Conservation (phyloP, 2,888 invertebrate species). For the Acanthosepion esculentum region DNA sequence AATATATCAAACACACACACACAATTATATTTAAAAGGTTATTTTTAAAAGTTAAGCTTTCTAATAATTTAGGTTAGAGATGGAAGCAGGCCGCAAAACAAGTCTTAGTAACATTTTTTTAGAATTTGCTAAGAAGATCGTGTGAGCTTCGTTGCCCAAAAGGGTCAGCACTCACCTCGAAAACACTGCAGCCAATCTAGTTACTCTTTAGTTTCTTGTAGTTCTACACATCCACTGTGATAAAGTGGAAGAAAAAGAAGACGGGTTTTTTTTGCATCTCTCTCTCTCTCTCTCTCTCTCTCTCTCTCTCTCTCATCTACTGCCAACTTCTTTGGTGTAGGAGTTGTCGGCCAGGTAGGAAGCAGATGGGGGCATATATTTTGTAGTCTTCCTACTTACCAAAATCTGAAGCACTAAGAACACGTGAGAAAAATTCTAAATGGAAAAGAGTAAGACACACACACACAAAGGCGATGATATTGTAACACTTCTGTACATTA, state of each 20-base stretch:
- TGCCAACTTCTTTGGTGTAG: neutral
- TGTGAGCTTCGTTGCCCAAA: neutral
- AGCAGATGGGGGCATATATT: neutral
- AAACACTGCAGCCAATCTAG: neutral
- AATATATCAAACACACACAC: too few relatives aligned
- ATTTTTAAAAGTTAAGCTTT: neutral
- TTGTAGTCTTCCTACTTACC: constrained; percentile 14
- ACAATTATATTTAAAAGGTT: neutral
- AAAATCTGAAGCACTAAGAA: neutral
- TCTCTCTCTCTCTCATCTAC: neutral
- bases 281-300: neutral
- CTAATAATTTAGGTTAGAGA: constrained; percentile 3
- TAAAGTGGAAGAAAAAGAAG: neutral
- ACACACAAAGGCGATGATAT: neutral
- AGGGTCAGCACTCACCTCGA: neutral
- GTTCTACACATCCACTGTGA: neutral
- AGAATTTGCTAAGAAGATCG: neutral
- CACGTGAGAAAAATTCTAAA: neutral
- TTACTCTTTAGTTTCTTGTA: neutral
- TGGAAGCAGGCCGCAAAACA: neutral
- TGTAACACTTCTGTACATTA: neutral
- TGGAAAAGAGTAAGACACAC: neutral
- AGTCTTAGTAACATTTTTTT: neutral
- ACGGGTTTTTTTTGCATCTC: neutral
- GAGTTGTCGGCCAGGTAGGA: neutral